Evolutionary conservation across 2,888 invertebrate genomes (phyloP).

Genomic region (Melanostoma mellinum): DNA sequence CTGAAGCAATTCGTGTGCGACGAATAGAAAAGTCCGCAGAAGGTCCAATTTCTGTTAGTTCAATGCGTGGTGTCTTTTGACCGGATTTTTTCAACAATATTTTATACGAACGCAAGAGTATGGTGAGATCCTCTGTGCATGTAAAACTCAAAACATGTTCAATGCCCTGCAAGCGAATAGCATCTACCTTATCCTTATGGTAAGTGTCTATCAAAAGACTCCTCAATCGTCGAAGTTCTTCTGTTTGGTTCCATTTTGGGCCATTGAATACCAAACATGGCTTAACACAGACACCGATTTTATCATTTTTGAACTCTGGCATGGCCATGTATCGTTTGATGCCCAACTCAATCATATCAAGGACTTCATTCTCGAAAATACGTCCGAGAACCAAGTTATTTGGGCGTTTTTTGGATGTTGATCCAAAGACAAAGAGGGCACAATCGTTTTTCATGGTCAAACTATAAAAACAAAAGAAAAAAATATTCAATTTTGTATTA

Average conservation of each 20-base stretch:
- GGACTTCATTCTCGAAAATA: slow-evolving; percentile 92
- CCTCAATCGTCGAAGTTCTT: slow-evolving; percentile 91
- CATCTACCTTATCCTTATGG: slow-evolving; percentile 85
- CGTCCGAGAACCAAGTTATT: slow-evolving; percentile 95
- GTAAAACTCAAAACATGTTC: slow-evolving; percentile 97
- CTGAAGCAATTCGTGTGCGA: slow-evolving; percentile 93
- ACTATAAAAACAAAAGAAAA: slow-evolving; percentile 78
- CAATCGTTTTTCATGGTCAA: slow-evolving; percentile 92
- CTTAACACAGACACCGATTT: slow-evolving; percentile 91
- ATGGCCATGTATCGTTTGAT: slow-evolving; percentile 92
- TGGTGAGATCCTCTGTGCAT: slow-evolving; percentile 88
- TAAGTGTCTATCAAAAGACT: slow-evolving; percentile 96
- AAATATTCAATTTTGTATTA: background rate
- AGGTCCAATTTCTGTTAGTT: slow-evolving; percentile 90
- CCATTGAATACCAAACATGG: slow-evolving; percentile 96
- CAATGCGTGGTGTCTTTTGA: slow-evolving; percentile 92
- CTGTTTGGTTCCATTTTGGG: slow-evolving; percentile 92
- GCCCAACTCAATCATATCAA: slow-evolving; percentile 98
- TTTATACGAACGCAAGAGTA: slow-evolving; percentile 91
- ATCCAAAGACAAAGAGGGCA: slow-evolving; percentile 94
- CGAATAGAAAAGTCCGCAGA: slow-evolving; percentile 93
- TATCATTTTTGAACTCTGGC: slow-evolving; percentile 90
- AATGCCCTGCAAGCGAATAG: slow-evolving; percentile 94
- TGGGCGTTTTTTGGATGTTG: slow-evolving; percentile 97
- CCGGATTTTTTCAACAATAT: slow-evolving; percentile 95